These are phyloP conservation scores for Eidolon helvum DNA, from an alignment of 2,113 vertebrate species.

Conservation along the genomic window DNA sequence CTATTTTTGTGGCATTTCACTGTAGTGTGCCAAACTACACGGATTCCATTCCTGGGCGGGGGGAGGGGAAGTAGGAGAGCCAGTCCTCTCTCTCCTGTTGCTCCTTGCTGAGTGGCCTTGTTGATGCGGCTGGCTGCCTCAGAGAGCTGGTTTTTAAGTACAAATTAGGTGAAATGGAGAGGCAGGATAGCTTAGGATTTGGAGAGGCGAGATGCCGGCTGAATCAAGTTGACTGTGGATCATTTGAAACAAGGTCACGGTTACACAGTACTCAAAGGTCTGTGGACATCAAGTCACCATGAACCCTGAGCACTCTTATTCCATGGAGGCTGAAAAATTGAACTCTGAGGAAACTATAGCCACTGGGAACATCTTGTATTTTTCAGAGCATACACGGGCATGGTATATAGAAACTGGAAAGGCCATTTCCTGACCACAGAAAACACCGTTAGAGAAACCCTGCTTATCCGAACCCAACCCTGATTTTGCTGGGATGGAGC, in stretches of 20 bases:
- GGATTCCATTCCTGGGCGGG: not conserved
- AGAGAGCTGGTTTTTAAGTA: not conserved
- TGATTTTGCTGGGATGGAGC: not conserved
- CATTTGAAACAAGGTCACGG: not conserved
- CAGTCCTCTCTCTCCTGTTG: not conserved
- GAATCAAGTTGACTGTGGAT: not conserved
- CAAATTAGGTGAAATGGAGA: not conserved
- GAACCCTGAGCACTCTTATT: not conserved
- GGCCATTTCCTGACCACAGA: not conserved
- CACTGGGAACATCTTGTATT: not conserved
- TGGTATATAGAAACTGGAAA: not conserved
- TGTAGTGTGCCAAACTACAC: not conserved
- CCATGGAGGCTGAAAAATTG: not conserved
- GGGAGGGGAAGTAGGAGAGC: rapidly evolving
- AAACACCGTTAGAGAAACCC: not conserved
- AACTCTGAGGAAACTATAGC: not conserved
- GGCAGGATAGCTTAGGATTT: not conserved
- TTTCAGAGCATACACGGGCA: not conserved
- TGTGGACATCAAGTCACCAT: not conserved
- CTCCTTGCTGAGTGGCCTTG: not conserved
- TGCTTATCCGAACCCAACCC: not conserved
- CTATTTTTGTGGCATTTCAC: not conserved
- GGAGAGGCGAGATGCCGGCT: not conserved
- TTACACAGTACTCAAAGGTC: not conserved
- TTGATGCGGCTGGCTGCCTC: not conserved